Percentiles rank a stretch among this genome's conserved stretches.
These are phyloP conservation scores for Corythoichthys haematopterus DNA, from an alignment of 2,113 vertebrate species.

Conservation along the genomic window DNA sequence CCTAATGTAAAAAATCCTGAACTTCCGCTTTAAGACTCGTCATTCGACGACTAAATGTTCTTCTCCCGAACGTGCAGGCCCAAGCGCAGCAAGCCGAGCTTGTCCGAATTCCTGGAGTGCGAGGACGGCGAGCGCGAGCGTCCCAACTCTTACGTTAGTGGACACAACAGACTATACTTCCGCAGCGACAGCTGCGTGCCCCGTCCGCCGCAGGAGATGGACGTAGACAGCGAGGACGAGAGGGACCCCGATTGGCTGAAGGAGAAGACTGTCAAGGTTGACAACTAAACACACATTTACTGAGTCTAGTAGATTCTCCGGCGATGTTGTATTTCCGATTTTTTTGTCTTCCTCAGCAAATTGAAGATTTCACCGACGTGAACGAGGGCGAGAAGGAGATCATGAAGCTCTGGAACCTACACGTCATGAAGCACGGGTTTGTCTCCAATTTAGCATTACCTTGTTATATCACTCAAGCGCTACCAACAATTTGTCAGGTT, in stretches of 20 bases:
- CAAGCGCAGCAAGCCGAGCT: constrained; percentile 87
- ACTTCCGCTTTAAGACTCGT: no score
- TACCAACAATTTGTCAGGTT: no score
- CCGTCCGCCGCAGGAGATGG: constrained; percentile 93
- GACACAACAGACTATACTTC: constrained; percentile 96
- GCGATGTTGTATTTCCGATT: not conserved
- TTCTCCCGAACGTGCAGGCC: constrained; percentile 68
- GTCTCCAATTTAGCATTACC: constrained; percentile 8
- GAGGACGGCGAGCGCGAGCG: constrained; percentile 92
- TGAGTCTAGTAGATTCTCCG: no score
- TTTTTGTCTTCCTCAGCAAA: constrained; percentile 77
- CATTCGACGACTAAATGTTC: no score
- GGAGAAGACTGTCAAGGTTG: constrained; percentile 91
- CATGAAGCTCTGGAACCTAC: constrained; percentile 98
- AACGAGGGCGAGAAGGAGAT: constrained; percentile 98
- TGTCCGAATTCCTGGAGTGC: constrained; percentile 93
- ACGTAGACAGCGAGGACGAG: constrained; percentile 95
- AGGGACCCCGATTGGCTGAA: constrained; percentile 92
- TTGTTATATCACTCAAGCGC: no score
- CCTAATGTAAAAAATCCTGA: no score
- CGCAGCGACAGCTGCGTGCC: constrained; percentile 94
- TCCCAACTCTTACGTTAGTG: constrained; percentile 86
- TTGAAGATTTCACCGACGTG: constrained; percentile 96
- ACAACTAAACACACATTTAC: not conserved
- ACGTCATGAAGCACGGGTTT: constrained; percentile 94